Evolutionary conservation across 2,888 invertebrate species (phyloP), one percentile per base, ranked within the genome.

Genomic region (Drosophila austrosaltans): DNA sequence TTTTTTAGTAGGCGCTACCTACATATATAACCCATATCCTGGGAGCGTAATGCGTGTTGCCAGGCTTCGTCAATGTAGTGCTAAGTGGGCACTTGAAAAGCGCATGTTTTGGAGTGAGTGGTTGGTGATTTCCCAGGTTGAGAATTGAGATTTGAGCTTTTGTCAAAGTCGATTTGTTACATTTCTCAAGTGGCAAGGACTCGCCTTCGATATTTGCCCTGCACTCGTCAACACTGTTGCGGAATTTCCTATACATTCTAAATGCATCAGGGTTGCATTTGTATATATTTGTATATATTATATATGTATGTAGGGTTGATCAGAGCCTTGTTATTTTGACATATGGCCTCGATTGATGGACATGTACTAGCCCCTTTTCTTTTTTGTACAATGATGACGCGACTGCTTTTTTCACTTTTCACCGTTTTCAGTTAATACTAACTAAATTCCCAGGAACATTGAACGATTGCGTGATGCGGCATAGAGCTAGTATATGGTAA

Each of bases 131-230:
- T 85, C 81, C 81, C 83, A 79, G 79, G 72, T 82, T 69, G 80
- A 69, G 75, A 69, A 64, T 40, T 56, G 30, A 53, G 62, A 36
- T 57, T 68, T 25, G 68, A 78, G 83, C 79, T 89, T 89, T 90
- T 90, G 89, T 86, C 84, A 83, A 87, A 90, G 90, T 91, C 91
- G 91, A 91, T 89, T 90, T 90, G 91, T 90, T 90, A 91, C 91
- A 90, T 85, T 72, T 86, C 79, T 84, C 74, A 66, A 86, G 86
- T 87, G 78, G 69, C 66, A 72, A 36, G 36, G 10, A 36, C 36
- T 53, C 66, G 57, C 53, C 54, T 76, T 68, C 58, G 62, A 76
- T 85, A 75, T 85, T 85, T 85, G 81, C 73, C 60, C 39, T 80
- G 80, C 87, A 80, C 85, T 84, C 74, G 65, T 75, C 69, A 70